Evolutionary conservation across 2,113 vertebrate genomes (phyloP), one percentile per base, ranked within the genome.

Genomic region (Xenotilapia leptura): DNA sequence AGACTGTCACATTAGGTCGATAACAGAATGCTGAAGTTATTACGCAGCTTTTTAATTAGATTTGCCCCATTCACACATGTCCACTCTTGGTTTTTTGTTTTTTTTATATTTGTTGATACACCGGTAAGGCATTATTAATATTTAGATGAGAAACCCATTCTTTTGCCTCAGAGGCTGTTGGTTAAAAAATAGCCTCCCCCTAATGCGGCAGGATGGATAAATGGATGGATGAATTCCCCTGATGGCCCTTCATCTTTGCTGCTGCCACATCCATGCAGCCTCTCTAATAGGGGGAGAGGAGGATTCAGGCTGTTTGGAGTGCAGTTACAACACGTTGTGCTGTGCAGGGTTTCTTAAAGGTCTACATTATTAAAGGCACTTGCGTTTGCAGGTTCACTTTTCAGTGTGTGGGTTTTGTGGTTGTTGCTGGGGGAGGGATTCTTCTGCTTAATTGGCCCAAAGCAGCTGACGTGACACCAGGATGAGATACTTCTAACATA

Each of bases 31-130:
- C 85, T 42, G 70, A 84, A 82, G 87, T 92, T 92, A 90, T 94
- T 92, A 92, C 56, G 38, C 75, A 75, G 83, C 55, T 89, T 94
- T 93, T 96, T 94, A 96, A 95, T 95, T 95, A 92, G 83, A 94
- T 94, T 92, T 75, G 77, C 62, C 33, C 73, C 51, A 77, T 58
- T 80, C 83, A 87, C 86, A 83, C 54, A 86, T 93, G 85, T 89
- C 85, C 53, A 77, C 81, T 87, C 75, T 86, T 92, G 60, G 42
- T 9, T 75, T 75, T 2, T 75, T 47, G 36, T 4, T 93, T 83
- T 45, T 92, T 86, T 92, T 86, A 49, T 83, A 55, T 49, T n/a
- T 77, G 68, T 81, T 85, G 82, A 80, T 82, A 19, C 85, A 80
- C 9, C 62, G 33, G 73, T 5, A 53, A 90, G 87, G 90, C 70